Base-by-base conservation (phyloP, 2,888 invertebrate species). In the Polia nebulosa region DNA sequence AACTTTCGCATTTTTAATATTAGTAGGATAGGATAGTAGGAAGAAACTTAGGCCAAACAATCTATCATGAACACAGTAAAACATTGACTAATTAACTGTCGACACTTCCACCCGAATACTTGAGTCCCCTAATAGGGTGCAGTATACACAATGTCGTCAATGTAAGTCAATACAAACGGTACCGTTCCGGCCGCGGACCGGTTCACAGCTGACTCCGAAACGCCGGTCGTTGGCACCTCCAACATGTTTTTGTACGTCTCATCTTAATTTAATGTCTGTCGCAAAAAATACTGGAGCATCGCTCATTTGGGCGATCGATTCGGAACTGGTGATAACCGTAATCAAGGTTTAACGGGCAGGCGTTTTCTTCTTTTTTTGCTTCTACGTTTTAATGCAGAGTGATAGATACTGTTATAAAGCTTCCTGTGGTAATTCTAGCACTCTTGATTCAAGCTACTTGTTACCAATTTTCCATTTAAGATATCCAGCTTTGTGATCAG, bases 161-260 rank as follows among this genome's bases (percentile, higher is more conserved):
- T 62, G 77, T 80, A 51, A 67, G 27, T 51, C 52, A 64, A 80
- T 84, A 87, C 88, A 87, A 85, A 87, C 71, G 65, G 70, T 83
- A 82, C 87, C 87, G 88, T 87, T 85, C 55, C 49, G 71, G 70
- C 80, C 64, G 64, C 44, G 47, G 65, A 77, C 84, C 78, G 81
- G 82, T 83, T 79, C 70, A n/a, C 87, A 83, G 81, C 85, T 87
- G 87, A 84, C 76, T 71, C 71, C 71, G 51, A 83, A 80, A 76
- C 64, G 34, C 41, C 82, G 83, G 82, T 80, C 83, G 70, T 77
- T 82, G 80, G 58, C 80, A 59, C 62, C 22, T 61, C n/a, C 53
- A 51, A 56, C 74, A 67, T 72, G 82, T 79, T 83, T 79, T 76
- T 76, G 53, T 78, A 59, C 60, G 60, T 58, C 67, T 75, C 65